phyloP scores from a whole-genome alignment of 2,888 invertebrate species.

The Podabrus alpinus region DNA sequence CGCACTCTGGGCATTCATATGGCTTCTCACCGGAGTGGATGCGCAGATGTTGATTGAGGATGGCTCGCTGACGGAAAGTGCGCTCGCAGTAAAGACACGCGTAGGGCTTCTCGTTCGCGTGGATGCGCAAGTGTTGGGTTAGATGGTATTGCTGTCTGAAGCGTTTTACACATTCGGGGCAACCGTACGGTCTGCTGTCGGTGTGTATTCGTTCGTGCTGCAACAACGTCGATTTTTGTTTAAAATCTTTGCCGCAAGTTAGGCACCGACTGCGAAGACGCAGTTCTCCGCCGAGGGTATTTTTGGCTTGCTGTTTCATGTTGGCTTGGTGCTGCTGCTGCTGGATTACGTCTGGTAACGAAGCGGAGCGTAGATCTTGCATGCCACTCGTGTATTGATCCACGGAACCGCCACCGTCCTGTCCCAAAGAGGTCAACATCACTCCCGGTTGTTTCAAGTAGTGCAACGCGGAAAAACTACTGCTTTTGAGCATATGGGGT shows the following conservation, averaged over 20 bases:
- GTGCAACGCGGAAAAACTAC: conserved; percentile 71
- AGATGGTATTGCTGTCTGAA: conserved; percentile 87
- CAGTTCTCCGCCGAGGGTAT: conserved; percentile 62
- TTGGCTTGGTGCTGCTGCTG: conserved; percentile 57
- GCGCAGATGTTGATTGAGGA: conserved; percentile 90
- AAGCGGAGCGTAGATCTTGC: conserved; percentile 56
- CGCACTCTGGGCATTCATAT: conserved; percentile 93
- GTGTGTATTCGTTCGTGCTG: conserved; percentile 91
- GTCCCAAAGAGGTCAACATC: conserved; percentile 69
- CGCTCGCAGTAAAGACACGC: conserved; percentile 89
- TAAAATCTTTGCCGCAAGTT: conserved; percentile 88
- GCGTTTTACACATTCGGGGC: conserved; percentile 87
- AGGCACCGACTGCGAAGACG: conserved; percentile 81
- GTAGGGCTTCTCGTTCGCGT: conserved; percentile 91
- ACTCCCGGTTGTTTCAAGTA: conserved; percentile 84
- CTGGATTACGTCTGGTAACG: conserved; percentile 71
- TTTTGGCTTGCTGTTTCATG: conserved; percentile 33
- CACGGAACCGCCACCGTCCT: conserved; percentile 56
- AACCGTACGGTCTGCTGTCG: conserved; percentile 84
- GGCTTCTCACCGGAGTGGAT: conserved; percentile 96
- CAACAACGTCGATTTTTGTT: conserved; percentile 85
- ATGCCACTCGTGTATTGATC: conserved; percentile 61
- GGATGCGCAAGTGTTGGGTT: conserved; percentile 87
- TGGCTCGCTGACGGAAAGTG: conserved; percentile 87
- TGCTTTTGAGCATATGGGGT: conserved; percentile 66